These are phyloP conservation scores for Heliconius hermathena DNA, from an alignment of 1,140 invertebrate genomes.

Conservation along the genomic window DNA sequence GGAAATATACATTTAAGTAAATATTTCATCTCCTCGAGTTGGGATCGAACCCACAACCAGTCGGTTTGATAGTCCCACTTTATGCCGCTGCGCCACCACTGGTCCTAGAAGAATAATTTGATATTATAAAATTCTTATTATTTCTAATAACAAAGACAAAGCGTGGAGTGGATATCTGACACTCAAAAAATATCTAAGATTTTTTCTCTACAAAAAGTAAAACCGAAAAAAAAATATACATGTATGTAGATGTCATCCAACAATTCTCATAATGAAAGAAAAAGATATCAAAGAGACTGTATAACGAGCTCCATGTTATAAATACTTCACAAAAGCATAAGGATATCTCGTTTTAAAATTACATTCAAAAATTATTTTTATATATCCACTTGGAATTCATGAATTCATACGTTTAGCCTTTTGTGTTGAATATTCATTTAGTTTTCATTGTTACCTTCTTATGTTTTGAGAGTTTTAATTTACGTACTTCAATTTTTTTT, in stretches of 20 bases:
- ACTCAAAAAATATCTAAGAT: no score
- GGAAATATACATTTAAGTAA: no score
- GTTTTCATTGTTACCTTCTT: conserved; percentile 5
- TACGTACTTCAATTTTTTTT: not conserved
- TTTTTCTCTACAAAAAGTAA: no score
- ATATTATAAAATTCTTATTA: no score
- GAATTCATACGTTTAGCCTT: conserved; percentile 11
- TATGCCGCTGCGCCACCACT: no score
- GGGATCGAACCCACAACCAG: no score
- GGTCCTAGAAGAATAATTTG: no score
- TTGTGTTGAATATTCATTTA: conserved; percentile 11
- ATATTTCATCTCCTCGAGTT: no score
- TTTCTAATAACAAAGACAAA: no score
- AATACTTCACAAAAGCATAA: not conserved
- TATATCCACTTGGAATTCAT: not conserved
- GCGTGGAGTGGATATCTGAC: no score
- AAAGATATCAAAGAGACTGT: conserved; percentile 43
- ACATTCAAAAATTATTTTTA: conserved; percentile 10
- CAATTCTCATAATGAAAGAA: conserved; percentile 41
- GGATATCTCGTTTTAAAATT: conserved; percentile 12
- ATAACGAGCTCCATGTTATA: conserved; percentile 36
- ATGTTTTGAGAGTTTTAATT: not conserved
- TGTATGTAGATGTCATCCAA: not conserved
- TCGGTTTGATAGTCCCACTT: no score
- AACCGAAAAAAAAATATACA: not conserved